Base-by-base conservation (phyloP, 2,888 invertebrate genomes). In the Polyommatus icarus region DNA sequence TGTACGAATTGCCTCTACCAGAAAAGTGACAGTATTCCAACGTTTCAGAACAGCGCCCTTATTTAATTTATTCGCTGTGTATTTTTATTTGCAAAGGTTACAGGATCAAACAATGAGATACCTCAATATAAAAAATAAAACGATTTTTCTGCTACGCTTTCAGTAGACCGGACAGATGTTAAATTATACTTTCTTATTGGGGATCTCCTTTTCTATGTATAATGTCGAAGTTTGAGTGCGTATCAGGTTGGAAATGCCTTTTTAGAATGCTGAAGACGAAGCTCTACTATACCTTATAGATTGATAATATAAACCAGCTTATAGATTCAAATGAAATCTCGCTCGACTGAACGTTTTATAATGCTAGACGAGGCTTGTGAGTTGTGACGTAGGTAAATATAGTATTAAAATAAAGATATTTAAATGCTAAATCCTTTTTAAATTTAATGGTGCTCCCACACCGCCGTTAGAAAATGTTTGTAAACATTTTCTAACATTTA, bases 241-340 rank as follows among this genome's bases (percentile, higher is more conserved):
- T 61, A 61, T 29, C 29, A 59, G n/a, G 20, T 59, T 59, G 15
- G 67, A 6, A 29, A 67, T 18, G 29, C 29, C 67, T 29, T 67
- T 67, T 67, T 67, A 29, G 67, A 67, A 67, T 67, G 32, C 32
- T 67, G 18, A 67, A 61, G 29, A 67, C 18, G 67, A 15, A 29
- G 15, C 67, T 15, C 29, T 24, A 6, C 67, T 67, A 6, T 61
- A 29, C 15, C 1, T 15, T 4, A 12, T 67, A 67, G 61, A 67
- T 67, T 29, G 15, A 67, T 67, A 29, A 29, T 67, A 6, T 67
- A 29, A 67, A 67, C 24, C 29, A 29, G 29, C 29, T 29, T 24
- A 24, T 24, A 29, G 61, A 61, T 6, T 61, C 5, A 61, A 61
- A 61, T 67, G 4, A 67, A 29, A 67, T 10, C 29, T 67, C 29